These are phyloP conservation scores for Machimus atricapillus DNA, from an alignment of 2,888 invertebrate species.

Conservation along the genomic window DNA sequence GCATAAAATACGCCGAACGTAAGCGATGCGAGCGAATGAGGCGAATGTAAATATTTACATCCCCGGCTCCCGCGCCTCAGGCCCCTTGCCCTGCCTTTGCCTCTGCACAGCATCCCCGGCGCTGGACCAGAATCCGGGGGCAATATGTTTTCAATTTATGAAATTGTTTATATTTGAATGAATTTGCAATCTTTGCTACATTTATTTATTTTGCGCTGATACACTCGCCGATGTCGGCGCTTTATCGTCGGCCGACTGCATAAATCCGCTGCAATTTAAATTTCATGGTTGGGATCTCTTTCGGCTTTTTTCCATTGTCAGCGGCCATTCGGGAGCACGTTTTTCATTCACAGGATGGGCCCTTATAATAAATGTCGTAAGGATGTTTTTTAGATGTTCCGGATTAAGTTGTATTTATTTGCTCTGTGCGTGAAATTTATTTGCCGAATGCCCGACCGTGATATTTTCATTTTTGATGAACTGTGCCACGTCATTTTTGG, in stretches of 20 bases:
- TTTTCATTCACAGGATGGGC: conserved; percentile 22
- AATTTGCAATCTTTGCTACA: conserved; percentile 43
- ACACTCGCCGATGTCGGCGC: conserved; percentile 10
- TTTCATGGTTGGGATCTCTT: conserved; percentile 32
- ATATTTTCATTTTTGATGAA: neutral
- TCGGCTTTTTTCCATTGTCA: conserved; percentile 19
- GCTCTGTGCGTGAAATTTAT: neutral
- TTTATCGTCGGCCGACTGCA: conserved; percentile 22
- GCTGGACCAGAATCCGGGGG: conserved; percentile 2
- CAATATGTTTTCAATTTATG: conserved; percentile 48
- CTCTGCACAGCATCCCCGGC: neutral
- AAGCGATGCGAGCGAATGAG: neutral
- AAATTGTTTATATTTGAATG: conserved; percentile 45
- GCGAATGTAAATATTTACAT: conserved; percentile 44
- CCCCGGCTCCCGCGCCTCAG: neutral
- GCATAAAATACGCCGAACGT: conserved; percentile 8
- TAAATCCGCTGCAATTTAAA: conserved; percentile 31
- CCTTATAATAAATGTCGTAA: conserved; percentile 28
- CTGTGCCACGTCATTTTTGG: neutral
- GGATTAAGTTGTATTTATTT: conserved; percentile 23
- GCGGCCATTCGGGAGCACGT: conserved; percentile 13
- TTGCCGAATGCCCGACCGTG: neutral
- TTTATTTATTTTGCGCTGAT: conserved; percentile 37
- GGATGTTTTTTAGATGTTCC: conserved; percentile 33
- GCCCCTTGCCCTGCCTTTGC: neutral